phyloP scores from a whole-genome alignment of 2,797 vertebrate species.

The Micromesistius poutassou region DNA sequence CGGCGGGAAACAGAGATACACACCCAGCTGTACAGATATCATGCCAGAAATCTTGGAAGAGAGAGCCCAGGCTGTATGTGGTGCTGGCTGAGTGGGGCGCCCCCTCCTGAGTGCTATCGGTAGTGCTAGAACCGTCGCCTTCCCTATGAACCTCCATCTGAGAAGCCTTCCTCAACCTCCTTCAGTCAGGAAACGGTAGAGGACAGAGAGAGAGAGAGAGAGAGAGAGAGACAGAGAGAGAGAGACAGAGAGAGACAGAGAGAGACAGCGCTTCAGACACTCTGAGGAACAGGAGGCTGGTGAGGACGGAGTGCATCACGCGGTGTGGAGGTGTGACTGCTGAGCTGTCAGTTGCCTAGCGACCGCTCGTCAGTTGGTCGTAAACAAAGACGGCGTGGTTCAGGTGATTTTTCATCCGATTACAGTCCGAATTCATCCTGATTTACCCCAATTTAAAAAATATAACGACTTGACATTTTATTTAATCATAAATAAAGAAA shows the following conservation, averaged over 20 bases:
- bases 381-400: no score
- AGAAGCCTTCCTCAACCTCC: constrained; percentile 98
- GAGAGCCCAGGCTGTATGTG: constrained; percentile 83
- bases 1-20: constrained; percentile 81
- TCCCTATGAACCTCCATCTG: constrained; percentile 98
- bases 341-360: not conserved
- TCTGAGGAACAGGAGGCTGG: not conserved
- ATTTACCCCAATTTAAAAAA: not conserved
- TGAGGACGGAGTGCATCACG: not conserved
- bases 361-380: not conserved
- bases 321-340: no score
- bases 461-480: not conserved
- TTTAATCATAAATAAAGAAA: not conserved
- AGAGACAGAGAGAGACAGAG: constrained; percentile 34
- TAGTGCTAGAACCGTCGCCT: constrained; percentile 98
- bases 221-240: constrained; percentile 47
- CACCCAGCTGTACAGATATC: constrained; percentile 98
- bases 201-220: constrained; percentile 56
- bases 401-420: no score
- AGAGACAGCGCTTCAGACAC: constrained; percentile 13
- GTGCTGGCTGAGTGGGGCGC: constrained; percentile 79
- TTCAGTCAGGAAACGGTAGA: constrained; percentile 85
- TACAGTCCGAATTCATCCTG: not conserved
- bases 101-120: constrained; percentile 97
- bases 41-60: constrained; percentile 98